Evolutionary conservation across 2,797 vertebrate genomes (phyloP), one percentile per base, ranked within the genome.

Genomic region (Periparus ater): DNA sequence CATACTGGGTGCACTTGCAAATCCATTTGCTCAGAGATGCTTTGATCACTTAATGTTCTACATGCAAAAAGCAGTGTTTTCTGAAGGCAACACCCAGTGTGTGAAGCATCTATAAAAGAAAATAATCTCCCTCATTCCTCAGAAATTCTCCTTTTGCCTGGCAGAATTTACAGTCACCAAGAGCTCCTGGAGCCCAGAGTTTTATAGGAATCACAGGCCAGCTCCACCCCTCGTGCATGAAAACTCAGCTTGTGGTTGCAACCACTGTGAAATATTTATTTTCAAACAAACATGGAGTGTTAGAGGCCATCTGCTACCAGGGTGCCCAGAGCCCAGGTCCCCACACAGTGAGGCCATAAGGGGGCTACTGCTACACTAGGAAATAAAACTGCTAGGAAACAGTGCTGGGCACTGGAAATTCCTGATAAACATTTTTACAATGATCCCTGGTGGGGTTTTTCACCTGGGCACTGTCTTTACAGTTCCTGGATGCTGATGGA

Each of bases 41-140:
- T 88, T 96, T 91, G 80, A 91, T 95, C 80, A 55, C 38, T 61
- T 94, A 57, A 58, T 74, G 79, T 55, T 77, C 62, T 72, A 65
- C 20, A 48, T 6, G 40, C 60, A 65, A 72, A 90, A 92, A 57
- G 2, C 27, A 63, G 17, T 11, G 18, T 54, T 86, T 90, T 85
- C 67, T 55, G 55, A 93, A 91, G 86, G 57, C 74, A 84, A 26
- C 80, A 57, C 32, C 40, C 62, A 53, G 23, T 10, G 48, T 30
- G 68, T 51, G 68, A 65, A 77, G 68, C 27, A 44, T 30, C 47
- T 86, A 21, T 65, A 54, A 82, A 76, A 66, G 22, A 42, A 93
- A 82, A 75, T 45, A 0, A 17, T 54, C 44, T 36, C 8, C 10
- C 11, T 42, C 36, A 7, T 47, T 89, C 18, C 42, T 89, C 81